Evolutionary conservation across 2,797 vertebrate species (phyloP), one percentile per base, ranked within the genome.

Genomic region (Phrynocephalus forsythii): DNA sequence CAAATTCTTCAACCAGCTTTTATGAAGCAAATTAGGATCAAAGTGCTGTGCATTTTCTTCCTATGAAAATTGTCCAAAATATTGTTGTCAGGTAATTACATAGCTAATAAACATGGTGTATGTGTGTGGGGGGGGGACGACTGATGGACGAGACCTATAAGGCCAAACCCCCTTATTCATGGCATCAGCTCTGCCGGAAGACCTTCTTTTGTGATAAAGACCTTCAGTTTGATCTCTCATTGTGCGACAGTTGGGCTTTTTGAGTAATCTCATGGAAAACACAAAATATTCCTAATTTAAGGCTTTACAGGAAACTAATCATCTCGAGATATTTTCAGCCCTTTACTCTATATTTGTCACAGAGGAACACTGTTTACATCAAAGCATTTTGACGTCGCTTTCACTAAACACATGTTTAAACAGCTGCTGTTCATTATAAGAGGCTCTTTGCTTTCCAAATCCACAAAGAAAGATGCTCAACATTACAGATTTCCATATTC

Each of bases 401-500:
- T 82, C 68, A 82, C 69, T 8, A 5, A 68, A 66, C 72, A 44
- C 2, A 15, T 87, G 88, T 80, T 79, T 83, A 73, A 89, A 91
- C 89, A 91, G 73, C 85, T 91, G 86, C 91, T 92, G 68, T 16
- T 92, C 90, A 91, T 95, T 92, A 89, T 69, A 91, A 3, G 84
- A 77, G 85, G 87, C 81, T 78, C 33, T 91, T 79, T 83, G 48
- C 84, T 93, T 91, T 90, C 87, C 72, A 87, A 0, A 2, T 5
- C 76, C 60, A 28, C 83, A 90, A 79, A 91, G 60, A 95, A 93
- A 67, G 63, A 73, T 10, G 15, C 60, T 76, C 26, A 44, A 85
- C 56, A 33, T 66, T 68, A 30, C 90, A 91, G 81, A 73, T 92
- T 80, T 1, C 3, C n/a, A 83, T 90, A 38, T 90, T 88, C 90